Conservation (phyloP, 2,113 vertebrate species). For the Glaucidium brasilianum region DNA sequence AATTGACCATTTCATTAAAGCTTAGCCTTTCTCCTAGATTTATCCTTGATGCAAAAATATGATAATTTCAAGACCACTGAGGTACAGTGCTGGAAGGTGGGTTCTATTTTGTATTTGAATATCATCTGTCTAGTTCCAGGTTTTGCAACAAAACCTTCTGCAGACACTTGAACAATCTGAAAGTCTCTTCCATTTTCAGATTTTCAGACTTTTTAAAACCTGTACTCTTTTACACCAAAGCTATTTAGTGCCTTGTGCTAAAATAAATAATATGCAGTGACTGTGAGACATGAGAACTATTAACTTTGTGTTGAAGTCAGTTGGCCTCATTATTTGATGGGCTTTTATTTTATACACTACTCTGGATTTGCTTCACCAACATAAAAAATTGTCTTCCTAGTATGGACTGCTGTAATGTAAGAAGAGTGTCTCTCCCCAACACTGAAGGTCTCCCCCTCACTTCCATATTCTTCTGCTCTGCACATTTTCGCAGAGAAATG, state of each 20-base stretch:
- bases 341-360: not conserved
- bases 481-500: not conserved
- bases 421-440: not conserved
- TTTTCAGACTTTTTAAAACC: not conserved
- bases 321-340: not conserved
- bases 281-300: not conserved
- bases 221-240: not conserved
- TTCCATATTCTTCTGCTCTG: not conserved
- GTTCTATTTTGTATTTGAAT: not conserved
- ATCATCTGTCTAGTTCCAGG: not conserved
- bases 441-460: not conserved
- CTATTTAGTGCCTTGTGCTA: not conserved
- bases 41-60: not conserved
- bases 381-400: not conserved
- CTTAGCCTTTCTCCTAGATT: not conserved
- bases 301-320: not conserved
- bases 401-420: not conserved
- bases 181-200: not conserved
- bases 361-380: not conserved
- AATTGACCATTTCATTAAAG: not conserved
- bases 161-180: not conserved
- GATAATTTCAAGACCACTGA: not conserved
- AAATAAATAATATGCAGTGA: not conserved
- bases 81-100: not conserved
- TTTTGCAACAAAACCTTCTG: not conserved